Base-by-base conservation (phyloP, 2,888 invertebrate species). In the Anthoptus insignis region DNA sequence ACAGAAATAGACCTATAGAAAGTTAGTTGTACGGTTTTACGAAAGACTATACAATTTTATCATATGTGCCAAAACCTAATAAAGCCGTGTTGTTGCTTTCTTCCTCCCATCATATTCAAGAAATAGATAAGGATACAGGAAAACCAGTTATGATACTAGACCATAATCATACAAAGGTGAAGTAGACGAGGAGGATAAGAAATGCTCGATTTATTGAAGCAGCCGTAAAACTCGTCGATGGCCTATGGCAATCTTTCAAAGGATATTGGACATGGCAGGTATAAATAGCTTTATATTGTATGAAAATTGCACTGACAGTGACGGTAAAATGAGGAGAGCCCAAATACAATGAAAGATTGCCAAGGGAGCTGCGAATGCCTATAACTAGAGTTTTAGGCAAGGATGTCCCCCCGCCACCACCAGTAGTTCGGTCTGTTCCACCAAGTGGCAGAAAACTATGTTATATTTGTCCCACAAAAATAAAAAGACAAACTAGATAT, bases 281-380 rank as follows among this genome's bases (percentile, higher is more conserved):
- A 60, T 61, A 60, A 60, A 66, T 66, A 34, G 39, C 47, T 66
- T 57, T 52, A 60, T 60, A 50, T 21, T 66, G 29, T 66, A 60
- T 42, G n/a, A 52, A 39, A 52, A 13, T 34, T 59, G 47, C 29
- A 14, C 3, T 34, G 45, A 65, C 39, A 57, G 39, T 64, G 64
- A 64, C 57, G 50, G 39, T 37, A 64, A 64, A 64, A 64, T 57
- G 64, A 50, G 49, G 16, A 53, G 24, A 56, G 13, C 21, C 2
- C 29, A 68, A 66, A 22, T 68, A 68, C 27, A 70, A 66, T 66
- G 53, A 65, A 39, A 50, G 64, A 57, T 58, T 68, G 61, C 70
- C 68, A 45, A 60, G 66, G 60, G 66, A 70, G 49, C 39, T 63
- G 37, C 56, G 63, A 11, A 42, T 68, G 45, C 64, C 42, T 42